Conservation (phyloP, 2,888 invertebrate genomes). For the Epistrophe grossulariae region DNA sequence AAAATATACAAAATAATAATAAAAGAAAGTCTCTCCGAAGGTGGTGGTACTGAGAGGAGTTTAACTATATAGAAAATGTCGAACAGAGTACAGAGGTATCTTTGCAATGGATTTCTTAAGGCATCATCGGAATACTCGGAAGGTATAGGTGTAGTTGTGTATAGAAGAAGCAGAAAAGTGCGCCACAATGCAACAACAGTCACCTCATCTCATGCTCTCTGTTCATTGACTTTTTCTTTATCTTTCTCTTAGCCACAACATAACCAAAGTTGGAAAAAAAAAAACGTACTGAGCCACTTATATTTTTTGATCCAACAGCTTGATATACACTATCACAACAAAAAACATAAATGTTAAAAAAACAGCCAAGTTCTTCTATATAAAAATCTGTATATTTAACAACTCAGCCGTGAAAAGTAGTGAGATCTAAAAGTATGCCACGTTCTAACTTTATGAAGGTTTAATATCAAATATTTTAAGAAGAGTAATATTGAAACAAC, state of each 20-base stretch:
- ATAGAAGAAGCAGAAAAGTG: conserved; percentile 33
- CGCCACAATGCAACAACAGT: conserved; percentile 35
- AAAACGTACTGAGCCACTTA: neutral
- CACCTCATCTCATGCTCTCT: conserved; percentile 46
- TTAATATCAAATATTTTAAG: no score
- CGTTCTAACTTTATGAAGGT: no score
- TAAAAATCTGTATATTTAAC: no score
- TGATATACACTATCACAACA: neutral
- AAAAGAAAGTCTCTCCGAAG: conserved; percentile 59
- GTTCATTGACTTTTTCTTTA: conserved; percentile 62
- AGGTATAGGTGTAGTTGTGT: conserved; percentile 1
- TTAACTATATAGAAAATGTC: neutral
- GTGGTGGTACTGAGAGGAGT: neutral
- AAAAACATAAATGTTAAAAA: no score
- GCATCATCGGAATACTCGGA: conserved; percentile 4
- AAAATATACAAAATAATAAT: conserved; percentile 49
- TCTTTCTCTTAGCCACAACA: conserved; percentile 18
- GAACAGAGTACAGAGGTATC: neutral
- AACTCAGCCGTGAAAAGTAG: no score
- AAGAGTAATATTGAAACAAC: no score
- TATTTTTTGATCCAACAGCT: neutral
- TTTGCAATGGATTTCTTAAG: neutral
- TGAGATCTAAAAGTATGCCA: no score
- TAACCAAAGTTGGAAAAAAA: neutral
- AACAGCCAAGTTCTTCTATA: no score